phyloP scores from a whole-genome alignment of 2,888 invertebrate species.

The Disparrhopalites patrizii region DNA sequence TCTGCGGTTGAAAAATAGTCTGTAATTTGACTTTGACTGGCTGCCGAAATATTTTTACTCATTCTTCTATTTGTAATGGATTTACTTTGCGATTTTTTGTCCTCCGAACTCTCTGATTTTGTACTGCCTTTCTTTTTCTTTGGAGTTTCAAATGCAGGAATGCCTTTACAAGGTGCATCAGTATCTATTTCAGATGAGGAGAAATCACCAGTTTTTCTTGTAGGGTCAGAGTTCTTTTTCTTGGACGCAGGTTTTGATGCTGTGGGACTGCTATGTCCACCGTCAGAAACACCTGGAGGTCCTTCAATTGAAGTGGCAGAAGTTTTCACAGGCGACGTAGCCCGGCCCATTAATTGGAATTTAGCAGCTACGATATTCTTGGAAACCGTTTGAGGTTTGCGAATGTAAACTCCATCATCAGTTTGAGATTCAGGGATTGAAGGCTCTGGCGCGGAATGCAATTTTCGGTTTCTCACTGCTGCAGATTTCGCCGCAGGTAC shows the following conservation, averaged over 20 bases:
- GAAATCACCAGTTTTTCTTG: not conserved
- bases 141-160: not conserved
- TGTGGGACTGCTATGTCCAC: not conserved
- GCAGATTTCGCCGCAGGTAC: constrained; percentile 35
- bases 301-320: not conserved
- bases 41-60: not conserved
- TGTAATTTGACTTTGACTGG: constrained; percentile 11
- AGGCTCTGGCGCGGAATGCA: constrained; percentile 39
- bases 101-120: not conserved
- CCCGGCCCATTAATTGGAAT: constrained; percentile 7
- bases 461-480: constrained; percentile 43
- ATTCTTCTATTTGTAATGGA: not conserved
- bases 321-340: not conserved
- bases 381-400: not conserved
- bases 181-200: constrained; percentile 21
- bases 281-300: not conserved
- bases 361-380: constrained; percentile 7
- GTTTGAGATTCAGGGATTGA: constrained; percentile 12
- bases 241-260: not conserved
- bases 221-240: constrained; percentile 4
- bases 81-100: not conserved
- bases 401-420: not conserved
- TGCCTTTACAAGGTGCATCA: not conserved
- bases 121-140: constrained; percentile 12
- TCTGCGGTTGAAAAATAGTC: constrained; percentile 19